A percentile compares a stretch with the other conserved stretches of the same genome.
These are phyloP conservation scores for Urocynchramus pylzowi DNA, from an alignment of 2,113 vertebrate genomes.

Conservation along the genomic window DNA sequence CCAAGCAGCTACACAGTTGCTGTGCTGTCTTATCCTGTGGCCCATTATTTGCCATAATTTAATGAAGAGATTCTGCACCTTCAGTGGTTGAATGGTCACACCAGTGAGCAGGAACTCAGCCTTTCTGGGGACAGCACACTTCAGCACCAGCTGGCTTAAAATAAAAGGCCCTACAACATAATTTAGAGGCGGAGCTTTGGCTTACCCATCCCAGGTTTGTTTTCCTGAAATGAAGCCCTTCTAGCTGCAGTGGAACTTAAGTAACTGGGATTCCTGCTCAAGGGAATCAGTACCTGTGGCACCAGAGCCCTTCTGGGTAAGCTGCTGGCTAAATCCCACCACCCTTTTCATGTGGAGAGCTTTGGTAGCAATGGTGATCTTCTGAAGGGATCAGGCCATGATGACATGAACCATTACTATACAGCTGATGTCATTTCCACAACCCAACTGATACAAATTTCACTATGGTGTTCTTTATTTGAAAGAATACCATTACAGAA, in stretches of 20 bases:
- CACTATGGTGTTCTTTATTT: background rate
- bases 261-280: background rate
- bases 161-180: background rate
- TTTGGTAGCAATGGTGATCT: background rate
- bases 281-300: background rate
- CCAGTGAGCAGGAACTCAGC: background rate
- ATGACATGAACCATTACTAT: background rate
- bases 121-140: background rate
- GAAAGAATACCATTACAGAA: background rate
- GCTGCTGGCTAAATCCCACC: background rate
- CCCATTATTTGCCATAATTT: background rate
- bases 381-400: background rate
- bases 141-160: background rate
- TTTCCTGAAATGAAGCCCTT: background rate
- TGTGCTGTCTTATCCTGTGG: background rate
- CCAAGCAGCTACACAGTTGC: background rate
- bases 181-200: background rate
- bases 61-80: constrained; percentile 18
- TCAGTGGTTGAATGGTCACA: background rate
- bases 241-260: background rate
- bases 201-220: background rate
- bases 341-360: background rate
- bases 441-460: background rate
- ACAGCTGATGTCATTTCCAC: background rate
- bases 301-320: background rate